Evolutionary conservation across 2,113 vertebrate species (phyloP).

Genomic region (Nothoprocta perdicaria): DNA sequence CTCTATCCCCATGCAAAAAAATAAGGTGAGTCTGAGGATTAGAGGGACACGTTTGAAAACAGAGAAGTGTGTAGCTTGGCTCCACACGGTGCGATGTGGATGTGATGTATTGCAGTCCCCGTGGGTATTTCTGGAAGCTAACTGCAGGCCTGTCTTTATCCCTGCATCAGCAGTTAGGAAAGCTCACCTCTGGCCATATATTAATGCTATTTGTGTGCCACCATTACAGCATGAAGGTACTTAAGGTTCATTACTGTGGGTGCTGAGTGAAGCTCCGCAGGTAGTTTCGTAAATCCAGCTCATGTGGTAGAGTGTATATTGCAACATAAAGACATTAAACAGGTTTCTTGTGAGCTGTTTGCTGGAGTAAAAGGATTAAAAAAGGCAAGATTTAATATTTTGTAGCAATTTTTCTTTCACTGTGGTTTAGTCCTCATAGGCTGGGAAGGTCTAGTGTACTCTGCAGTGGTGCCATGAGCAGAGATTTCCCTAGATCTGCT

Average conservation of each 20-base stretch:
- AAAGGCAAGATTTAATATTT: background rate
- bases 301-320: background rate
- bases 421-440: background rate
- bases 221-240: background rate
- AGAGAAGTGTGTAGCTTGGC: background rate
- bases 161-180: constrained; percentile 14
- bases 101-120: background rate
- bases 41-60: background rate
- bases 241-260: constrained; percentile 25
- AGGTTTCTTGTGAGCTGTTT: constrained; percentile 53
- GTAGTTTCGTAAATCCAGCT: constrained; percentile 18
- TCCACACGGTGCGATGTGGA: background rate
- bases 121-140: background rate
- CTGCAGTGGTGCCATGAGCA: background rate
- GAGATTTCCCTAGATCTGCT: background rate
- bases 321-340: constrained; percentile 49
- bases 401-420: background rate
- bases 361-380: constrained; percentile 27
- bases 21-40: background rate
- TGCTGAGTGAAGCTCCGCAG: background rate
- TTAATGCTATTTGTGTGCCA: constrained; percentile 13
- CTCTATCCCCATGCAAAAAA: rapidly evolving
- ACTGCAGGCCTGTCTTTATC: background rate
- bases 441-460: background rate
- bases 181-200: constrained; percentile 1